A percentile compares a stretch with the other conserved stretches of the same genome.
phyloP scores from a whole-genome alignment of 35 echinoderm and acorn worm genomes.

The Stichopus chloronotus region DNA sequence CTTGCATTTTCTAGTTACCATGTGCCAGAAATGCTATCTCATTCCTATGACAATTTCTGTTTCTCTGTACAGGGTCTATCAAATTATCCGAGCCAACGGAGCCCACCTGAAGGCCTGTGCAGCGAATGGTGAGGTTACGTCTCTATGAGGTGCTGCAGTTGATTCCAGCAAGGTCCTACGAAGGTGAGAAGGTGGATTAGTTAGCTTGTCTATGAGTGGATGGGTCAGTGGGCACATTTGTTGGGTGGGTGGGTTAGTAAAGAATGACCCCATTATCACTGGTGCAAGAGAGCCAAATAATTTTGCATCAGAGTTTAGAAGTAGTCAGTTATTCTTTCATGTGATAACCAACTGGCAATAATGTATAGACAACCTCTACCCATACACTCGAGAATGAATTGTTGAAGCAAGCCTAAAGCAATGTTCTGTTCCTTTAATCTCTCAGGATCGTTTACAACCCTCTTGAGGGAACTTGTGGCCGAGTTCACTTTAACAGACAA shows the following conservation, averaged over 20 bases:
- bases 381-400: no score
- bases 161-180: conserved; percentile 83
- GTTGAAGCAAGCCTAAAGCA: no score
- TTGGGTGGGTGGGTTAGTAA: no score
- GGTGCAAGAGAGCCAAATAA: no score
- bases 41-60: not conserved
- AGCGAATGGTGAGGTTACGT: conserved; percentile 95
- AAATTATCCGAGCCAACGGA: conserved; percentile 89
- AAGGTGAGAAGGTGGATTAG: conserved; percentile 60
- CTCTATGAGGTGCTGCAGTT: conserved; percentile 86
- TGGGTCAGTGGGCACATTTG: not conserved
- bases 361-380: no score
- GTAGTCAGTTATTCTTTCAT: no score
- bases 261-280: no score
- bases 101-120: conserved; percentile 97
- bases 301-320: no score
- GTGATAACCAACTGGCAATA: no score
- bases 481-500: conserved; percentile 99
- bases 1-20: no score
- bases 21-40: no score
- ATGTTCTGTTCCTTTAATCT: no score
- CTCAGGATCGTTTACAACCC: conserved; percentile 82
- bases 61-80: conserved; percentile 69
- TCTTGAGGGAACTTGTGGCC: conserved; percentile 89
- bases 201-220: not conserved